Evolutionary conservation across 2,888 invertebrate species (phyloP), one percentile per base, ranked within the genome.

Genomic region (Oxytorus armatus): DNA sequence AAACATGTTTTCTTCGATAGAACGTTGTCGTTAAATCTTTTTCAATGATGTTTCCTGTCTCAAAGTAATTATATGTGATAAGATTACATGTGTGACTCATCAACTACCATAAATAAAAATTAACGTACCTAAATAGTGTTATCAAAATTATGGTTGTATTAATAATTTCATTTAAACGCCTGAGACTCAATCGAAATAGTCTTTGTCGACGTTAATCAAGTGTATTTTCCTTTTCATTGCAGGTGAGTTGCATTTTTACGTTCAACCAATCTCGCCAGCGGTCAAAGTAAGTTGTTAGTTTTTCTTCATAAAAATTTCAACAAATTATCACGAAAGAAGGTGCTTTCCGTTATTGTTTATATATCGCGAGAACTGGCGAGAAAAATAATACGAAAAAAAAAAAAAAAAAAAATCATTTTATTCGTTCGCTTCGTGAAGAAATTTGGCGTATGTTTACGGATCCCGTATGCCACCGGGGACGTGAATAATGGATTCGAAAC

Each of bases 401-500:
- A 36, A 36, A 16, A 29, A 29, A 70, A 68, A 72, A 61, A 69
- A 70, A 68, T 49, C 18, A 76, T 69, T 70, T 70, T 70, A 66
- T 57, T 57, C 57, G 57, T 59, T 68, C 47, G 44, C 25, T 42
- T 70, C 42, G 77, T 42, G 59, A 73, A 74, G 81, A 81, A 81
- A 81, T 81, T 81, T 74, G 77, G 77, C 82, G 82, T 82, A 82
- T 81, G 82, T 83, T 82, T 82, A 82, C 84, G 81, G 80, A 84
- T 84, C 82, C 84, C 84, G 84, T 81, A 81, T 82, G 84, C 84
- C 84, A 84, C 84, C 84, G 82, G 84, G 75, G 81, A 79, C 82
- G 84, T 84, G 84, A 84, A 84, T 84, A 84, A 84, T 84, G 83
- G 84, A 83, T 83, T 82, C 83, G 85, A 83, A 84, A 85, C 84